phyloP scores from a whole-genome alignment of 2,113 vertebrate genomes.

The Brachypteracias leptosomus region DNA sequence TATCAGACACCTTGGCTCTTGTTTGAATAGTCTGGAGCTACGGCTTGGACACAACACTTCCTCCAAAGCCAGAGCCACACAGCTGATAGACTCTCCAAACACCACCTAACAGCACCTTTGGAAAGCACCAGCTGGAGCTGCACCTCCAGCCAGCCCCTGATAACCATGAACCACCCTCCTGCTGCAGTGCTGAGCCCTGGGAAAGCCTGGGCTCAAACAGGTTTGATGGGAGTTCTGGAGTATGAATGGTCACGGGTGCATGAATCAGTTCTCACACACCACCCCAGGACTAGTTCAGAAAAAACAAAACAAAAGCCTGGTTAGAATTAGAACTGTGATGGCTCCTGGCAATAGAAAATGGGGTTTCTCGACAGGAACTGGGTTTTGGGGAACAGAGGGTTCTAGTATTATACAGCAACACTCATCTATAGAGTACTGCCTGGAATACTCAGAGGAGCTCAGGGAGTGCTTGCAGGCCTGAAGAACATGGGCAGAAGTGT shows the following conservation, averaged over 20 bases:
- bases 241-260: neutral
- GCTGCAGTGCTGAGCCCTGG: neutral
- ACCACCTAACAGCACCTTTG: neutral
- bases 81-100: too few species aligned
- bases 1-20: neutral
- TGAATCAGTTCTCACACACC: neutral
- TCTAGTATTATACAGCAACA: neutral
- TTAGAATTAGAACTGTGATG: neutral
- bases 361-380: neutral
- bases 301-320: neutral
- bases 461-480: neutral
- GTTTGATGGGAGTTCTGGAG: neutral
- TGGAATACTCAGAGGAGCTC: neutral
- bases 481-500: rapidly evolving
- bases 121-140: neutral
- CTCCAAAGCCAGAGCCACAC: neutral
- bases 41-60: neutral
- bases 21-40: neutral
- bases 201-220: neutral
- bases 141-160: neutral
- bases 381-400: neutral
- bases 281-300: neutral
- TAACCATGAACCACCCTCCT: neutral
- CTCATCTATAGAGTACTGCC: neutral
- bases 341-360: neutral